These are phyloP conservation scores for Periophthalmus magnuspinnatus DNA, from an alignment of 2,797 vertebrate genomes.

Conservation along the genomic window DNA sequence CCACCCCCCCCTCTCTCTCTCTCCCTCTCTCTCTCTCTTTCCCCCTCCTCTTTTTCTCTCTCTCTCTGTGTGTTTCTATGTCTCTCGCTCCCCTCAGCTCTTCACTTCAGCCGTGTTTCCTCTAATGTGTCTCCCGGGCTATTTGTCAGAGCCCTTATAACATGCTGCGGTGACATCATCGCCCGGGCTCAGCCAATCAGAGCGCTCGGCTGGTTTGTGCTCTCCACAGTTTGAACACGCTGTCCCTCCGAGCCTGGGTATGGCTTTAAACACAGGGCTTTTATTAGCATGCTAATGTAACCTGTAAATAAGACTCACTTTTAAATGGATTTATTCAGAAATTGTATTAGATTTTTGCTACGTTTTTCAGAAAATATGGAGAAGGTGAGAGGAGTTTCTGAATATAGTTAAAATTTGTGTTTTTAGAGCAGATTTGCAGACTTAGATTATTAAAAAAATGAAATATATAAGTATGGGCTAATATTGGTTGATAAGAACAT, in stretches of 20 bases:
- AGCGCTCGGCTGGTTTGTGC: constrained; percentile 55
- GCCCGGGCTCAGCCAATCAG: constrained; percentile 76
- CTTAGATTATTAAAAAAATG: no score
- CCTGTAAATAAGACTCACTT: neutral
- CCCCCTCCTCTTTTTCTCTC: constrained; percentile 41
- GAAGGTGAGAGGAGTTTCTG: no score
- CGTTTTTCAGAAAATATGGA: no score
- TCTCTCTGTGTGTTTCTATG: constrained; percentile 5
- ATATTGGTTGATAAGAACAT: no score
- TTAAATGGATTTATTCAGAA: neutral
- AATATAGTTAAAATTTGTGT: no score
- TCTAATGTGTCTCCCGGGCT: constrained; percentile 77
- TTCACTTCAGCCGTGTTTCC: constrained; percentile 64
- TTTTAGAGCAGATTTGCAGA: no score
- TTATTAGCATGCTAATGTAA: neutral
- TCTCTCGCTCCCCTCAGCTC: constrained; percentile 27
- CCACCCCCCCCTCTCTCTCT: constrained; percentile 28
- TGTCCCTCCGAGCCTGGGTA: constrained; percentile 51
- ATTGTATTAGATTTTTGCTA: no score
- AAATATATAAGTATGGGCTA: no score
- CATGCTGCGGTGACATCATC: constrained; percentile 79
- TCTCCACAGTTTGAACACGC: constrained; percentile 69
- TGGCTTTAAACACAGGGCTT: constrained; percentile 19
- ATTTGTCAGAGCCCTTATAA: constrained; percentile 83
- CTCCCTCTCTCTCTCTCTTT: constrained; percentile 31